phyloP scores from a whole-genome alignment of 2,888 invertebrate species.

The Hartigia nigra region DNA sequence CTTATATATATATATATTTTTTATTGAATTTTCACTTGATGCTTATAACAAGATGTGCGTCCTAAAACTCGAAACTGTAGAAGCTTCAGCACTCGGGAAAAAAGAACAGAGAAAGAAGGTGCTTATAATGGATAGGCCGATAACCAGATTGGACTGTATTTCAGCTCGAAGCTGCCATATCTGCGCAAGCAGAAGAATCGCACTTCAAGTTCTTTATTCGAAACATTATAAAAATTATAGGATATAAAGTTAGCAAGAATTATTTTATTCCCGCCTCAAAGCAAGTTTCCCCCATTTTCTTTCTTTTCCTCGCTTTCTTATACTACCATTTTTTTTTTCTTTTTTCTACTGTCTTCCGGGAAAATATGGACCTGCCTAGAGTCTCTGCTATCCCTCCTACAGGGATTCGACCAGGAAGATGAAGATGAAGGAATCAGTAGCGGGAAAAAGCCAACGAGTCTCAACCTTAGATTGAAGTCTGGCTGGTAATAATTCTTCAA shows the following conservation, averaged over 20 bases:
- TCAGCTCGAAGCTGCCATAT: too few relatives aligned
- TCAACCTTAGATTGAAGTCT: neutral
- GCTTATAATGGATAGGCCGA: too few relatives aligned
- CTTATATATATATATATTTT: too few relatives aligned
- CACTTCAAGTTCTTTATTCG: neutral
- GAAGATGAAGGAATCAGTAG: neutral
- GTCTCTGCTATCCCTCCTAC: neutral
- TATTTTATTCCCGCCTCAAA: neutral
- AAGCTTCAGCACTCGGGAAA: too few relatives aligned
- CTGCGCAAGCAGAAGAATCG: too few relatives aligned
- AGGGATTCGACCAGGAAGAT: neutral
- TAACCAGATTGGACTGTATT: too few relatives aligned
- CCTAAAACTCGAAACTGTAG: too few relatives aligned
- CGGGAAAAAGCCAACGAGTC: neutral
- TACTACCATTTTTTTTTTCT: neutral
- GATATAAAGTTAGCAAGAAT: neutral
- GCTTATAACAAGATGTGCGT: too few relatives aligned
- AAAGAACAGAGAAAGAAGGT: too few relatives aligned
- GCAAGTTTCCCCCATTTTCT: neutral
- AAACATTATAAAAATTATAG: neutral
- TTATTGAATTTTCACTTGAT: too few relatives aligned
- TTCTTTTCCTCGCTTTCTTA: neutral
- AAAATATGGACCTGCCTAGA: neutral
- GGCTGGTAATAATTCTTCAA: neutral
- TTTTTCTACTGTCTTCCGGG: slow-evolving; percentile 7